Conservation (phyloP, 2,113 vertebrate genomes). For the Odocoileus virginianus region DNA sequence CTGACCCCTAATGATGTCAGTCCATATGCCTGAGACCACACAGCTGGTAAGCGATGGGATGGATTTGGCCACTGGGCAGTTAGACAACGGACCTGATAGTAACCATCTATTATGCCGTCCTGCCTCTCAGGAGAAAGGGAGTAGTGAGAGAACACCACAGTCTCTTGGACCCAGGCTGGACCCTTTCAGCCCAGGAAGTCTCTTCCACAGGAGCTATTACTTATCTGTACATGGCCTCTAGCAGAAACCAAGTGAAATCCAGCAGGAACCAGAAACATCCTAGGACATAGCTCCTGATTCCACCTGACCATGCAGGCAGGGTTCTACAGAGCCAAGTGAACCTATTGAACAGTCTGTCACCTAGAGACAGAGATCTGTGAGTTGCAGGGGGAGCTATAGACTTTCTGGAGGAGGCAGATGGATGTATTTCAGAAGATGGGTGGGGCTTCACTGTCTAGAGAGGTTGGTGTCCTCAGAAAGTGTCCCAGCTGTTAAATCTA, state of each 20-base stretch:
- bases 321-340: not conserved
- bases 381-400: not conserved
- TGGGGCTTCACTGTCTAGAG: not conserved
- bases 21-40: not conserved
- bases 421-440: not conserved
- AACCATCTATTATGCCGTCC: not conserved
- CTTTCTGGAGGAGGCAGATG: not conserved
- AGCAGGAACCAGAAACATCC: not conserved
- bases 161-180: not conserved
- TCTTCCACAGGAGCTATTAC: not conserved
- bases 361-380: not conserved
- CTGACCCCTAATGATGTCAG: not conserved
- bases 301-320: too few relatives aligned
- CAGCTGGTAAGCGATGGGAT: not conserved
- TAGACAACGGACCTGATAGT: not conserved
- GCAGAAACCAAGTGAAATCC: not conserved
- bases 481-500: not conserved
- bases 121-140: not conserved
- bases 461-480: not conserved
- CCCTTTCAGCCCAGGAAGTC: not conserved
- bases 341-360: accelerated
- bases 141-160: too few relatives aligned
- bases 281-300: not conserved
- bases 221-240: not conserved
- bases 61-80: not conserved